Evolutionary conservation across 2,797 vertebrate species (phyloP).

Genomic region (Numenius phaeopus): DNA sequence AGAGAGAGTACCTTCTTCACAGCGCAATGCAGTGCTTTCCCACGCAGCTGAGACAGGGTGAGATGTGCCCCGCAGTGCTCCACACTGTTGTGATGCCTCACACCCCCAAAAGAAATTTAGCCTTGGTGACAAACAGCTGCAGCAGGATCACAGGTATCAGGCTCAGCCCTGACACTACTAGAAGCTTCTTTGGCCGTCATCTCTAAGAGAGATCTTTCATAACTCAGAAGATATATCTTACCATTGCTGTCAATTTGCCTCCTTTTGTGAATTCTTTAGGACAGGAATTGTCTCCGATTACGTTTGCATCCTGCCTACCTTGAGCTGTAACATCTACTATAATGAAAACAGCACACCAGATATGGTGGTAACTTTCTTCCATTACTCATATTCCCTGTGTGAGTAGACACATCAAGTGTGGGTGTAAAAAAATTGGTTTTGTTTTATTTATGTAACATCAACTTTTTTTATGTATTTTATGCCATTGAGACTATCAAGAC

Average conservation of each 20-base stretch:
- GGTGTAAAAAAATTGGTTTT: neutral
- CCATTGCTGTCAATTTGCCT: neutral
- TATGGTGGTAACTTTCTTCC: neutral
- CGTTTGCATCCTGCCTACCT: neutral
- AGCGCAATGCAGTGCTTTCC: neutral
- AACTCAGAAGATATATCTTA: neutral
- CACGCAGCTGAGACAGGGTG: rapidly evolving
- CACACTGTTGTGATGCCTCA: neutral
- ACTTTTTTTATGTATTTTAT: neutral
- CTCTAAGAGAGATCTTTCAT: neutral
- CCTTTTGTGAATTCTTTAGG: neutral
- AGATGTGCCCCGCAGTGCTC: neutral
- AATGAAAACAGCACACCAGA: neutral
- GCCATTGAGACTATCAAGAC: neutral
- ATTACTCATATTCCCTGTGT: neutral
- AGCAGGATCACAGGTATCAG: neutral
- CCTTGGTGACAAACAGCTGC: neutral
- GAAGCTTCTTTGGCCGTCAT: neutral
- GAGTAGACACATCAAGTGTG: neutral
- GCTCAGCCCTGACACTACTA: neutral
- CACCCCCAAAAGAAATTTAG: neutral
- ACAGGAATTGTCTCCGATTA: neutral
- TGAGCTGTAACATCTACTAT: neutral
- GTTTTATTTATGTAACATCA: neutral
- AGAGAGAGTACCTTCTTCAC: neutral